Evolutionary conservation across 2,888 invertebrate species (phyloP).

Genomic region (Drosophila histrio): DNA sequence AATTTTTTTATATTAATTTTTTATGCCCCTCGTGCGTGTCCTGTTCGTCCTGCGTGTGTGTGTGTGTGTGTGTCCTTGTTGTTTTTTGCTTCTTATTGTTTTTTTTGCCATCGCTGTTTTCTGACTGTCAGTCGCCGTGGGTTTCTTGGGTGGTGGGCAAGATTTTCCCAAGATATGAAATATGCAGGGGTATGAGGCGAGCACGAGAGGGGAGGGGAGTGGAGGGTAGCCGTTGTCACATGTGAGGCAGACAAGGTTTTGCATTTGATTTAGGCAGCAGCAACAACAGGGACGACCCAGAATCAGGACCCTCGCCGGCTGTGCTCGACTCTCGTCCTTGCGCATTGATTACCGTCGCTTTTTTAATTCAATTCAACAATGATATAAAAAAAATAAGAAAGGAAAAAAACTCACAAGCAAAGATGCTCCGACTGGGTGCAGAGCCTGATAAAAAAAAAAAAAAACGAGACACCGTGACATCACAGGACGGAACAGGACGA

Average conservation of each 20-base stretch:
- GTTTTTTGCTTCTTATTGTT: constrained; percentile 65
- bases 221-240: constrained; percentile 65
- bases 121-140: constrained; percentile 51
- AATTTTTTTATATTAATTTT: constrained; percentile 82
- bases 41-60: constrained; percentile 31
- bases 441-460: constrained; percentile 33
- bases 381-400: constrained; percentile 48
- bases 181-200: constrained; percentile 41
- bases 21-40: constrained; percentile 69
- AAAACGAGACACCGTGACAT: constrained; percentile 41
- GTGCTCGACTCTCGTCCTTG: constrained; percentile 57
- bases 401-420: constrained; percentile 20
- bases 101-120: constrained; percentile 26
- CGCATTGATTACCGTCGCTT: constrained; percentile 78
- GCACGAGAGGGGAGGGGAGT: constrained; percentile 13
- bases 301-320: constrained; percentile 58
- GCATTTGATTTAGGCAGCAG: constrained; percentile 62
- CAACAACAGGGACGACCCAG: constrained; percentile 18
- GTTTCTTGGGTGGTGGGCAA: constrained; percentile 78
- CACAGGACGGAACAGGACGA: constrained; percentile 15
- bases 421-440: constrained; percentile 44
- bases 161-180: constrained; percentile 83
- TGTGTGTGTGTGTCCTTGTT: constrained; percentile 37
- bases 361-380: constrained; percentile 79
- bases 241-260: constrained; percentile 71